Conservation (phyloP, 2,113 vertebrate genomes). For the Aptenodytes patagonicus region DNA sequence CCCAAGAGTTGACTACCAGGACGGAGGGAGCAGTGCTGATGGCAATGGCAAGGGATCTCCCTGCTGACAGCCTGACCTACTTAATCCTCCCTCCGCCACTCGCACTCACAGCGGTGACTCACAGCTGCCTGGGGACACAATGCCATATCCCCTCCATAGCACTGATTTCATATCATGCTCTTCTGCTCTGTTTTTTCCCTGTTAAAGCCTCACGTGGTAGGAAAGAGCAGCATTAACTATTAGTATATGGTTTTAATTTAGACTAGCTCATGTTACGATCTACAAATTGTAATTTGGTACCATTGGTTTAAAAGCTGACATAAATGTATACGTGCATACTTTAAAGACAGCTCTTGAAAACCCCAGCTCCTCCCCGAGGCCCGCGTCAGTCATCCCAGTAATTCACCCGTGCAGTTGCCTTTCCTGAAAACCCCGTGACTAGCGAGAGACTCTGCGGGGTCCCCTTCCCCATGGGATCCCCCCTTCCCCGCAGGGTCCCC, state of each 20-base stretch:
- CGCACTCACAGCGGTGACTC: background rate
- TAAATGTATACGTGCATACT: background rate
- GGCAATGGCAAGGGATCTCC: background rate
- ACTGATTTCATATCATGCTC: background rate
- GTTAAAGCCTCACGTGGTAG: background rate
- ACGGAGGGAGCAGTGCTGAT: background rate
- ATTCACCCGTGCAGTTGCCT: background rate
- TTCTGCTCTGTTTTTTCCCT: background rate
- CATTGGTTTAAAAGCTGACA: background rate
- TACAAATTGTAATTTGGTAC: background rate
- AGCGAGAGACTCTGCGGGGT: background rate
- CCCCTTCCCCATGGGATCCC: background rate
- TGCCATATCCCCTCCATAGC: background rate
- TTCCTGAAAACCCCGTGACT: background rate
- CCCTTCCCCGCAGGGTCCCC: background rate
- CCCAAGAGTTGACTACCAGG: background rate
- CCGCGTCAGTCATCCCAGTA: background rate
- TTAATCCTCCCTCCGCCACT: background rate
- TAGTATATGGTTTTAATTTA: background rate
- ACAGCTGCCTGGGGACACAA: background rate
- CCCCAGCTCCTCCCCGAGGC: background rate
- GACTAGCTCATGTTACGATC: fast-evolving
- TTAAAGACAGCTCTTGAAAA: background rate
- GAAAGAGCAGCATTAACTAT: background rate
- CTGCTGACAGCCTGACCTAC: background rate